Base-by-base conservation (phyloP, 2,888 invertebrate genomes). In the Dyspetes luteomarginatus region DNA sequence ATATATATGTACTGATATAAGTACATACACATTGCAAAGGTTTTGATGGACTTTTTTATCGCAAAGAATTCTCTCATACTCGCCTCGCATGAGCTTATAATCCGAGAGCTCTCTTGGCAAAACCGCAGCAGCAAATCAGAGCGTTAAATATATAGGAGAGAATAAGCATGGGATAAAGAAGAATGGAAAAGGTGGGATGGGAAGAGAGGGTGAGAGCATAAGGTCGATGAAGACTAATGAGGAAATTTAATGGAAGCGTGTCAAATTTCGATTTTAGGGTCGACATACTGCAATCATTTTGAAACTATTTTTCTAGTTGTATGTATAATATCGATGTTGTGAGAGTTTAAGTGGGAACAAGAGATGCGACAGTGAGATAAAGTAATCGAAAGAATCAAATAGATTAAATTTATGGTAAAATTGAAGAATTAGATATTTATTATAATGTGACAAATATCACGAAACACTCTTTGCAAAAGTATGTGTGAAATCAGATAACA, bases 41-140 rank as follows among this genome's bases (percentile, higher is more conserved):
- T 81, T 69, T 81, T 36, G 68, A 77, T 73, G 68, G 43, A 73
- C 62, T 76, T 76, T 81, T 77, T 76, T 81, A 77, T 81, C 45
- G 43, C 71, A 60, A 80, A 80, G 55, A 55, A 48, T 60, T 36
- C 28, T 52, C 9, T 19, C 56, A 45, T 24, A 41, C 22, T 43
- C 64, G n/a, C 48, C 41, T 12, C 22, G 41, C 22, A 64, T 24
- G 9, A 55, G 26, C 15, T 45, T 19, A 36, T 36, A 26, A 22
- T 26, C 28, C 12, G 28, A n/a, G 26, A 9, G 56, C 4, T 17
- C 17, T 45, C 26, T 28, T 26, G 12, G 15, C 28, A 43, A 60
- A 74, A 65, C 78, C 78, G 52, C 71, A 72, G 62, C 64, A 26
- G 64, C 67, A 72, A 78, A 82, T 71, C 75, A 64, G 52, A 64